phyloP scores from a whole-genome alignment of 2,888 invertebrate genomes.

The Diplazon laetatorius region DNA sequence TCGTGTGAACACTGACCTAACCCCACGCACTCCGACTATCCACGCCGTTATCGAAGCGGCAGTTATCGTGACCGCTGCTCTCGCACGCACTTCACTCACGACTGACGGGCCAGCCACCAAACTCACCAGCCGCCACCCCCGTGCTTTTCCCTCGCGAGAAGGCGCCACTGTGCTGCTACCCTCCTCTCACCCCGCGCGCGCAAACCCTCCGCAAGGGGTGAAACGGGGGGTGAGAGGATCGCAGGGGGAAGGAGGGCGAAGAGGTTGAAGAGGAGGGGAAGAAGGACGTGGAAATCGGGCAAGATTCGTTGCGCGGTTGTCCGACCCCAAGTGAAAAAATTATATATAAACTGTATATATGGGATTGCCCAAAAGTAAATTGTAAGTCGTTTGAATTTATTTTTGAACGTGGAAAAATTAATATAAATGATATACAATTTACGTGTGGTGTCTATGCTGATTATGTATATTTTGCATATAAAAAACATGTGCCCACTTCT shows the following conservation, averaged over 20 bases:
- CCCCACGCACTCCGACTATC: slow-evolving; percentile 75
- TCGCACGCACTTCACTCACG: slow-evolving; percentile 80
- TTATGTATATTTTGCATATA: too few species aligned
- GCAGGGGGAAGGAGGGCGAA: slow-evolving; percentile 29
- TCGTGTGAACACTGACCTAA: slow-evolving; percentile 73
- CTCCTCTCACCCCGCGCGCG: too few species aligned
- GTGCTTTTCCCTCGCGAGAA: slow-evolving; percentile 67
- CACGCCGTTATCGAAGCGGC: slow-evolving; percentile 70
- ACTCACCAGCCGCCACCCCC: slow-evolving; percentile 52
- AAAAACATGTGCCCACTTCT: too few species aligned
- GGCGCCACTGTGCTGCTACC: slow-evolving; percentile 70
- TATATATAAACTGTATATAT: too few species aligned
- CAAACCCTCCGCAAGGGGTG: slow-evolving; percentile 52
- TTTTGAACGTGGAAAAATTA: too few species aligned
- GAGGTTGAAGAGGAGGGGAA: slow-evolving; percentile 10
- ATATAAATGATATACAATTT: too few species aligned
- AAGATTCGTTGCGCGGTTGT: too few species aligned
- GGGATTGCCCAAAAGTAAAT: too few species aligned
- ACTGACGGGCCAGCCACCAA: slow-evolving; percentile 72
- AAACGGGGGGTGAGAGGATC: background rate
- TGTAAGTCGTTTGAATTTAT: too few species aligned
- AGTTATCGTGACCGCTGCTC: slow-evolving; percentile 77
- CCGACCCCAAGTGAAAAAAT: too few species aligned
- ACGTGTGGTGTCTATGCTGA: too few species aligned
- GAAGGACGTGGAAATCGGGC: slow-evolving; percentile 37